Base-by-base conservation (phyloP, 2,888 invertebrate species). In the Cheilosia scutellata region DNA sequence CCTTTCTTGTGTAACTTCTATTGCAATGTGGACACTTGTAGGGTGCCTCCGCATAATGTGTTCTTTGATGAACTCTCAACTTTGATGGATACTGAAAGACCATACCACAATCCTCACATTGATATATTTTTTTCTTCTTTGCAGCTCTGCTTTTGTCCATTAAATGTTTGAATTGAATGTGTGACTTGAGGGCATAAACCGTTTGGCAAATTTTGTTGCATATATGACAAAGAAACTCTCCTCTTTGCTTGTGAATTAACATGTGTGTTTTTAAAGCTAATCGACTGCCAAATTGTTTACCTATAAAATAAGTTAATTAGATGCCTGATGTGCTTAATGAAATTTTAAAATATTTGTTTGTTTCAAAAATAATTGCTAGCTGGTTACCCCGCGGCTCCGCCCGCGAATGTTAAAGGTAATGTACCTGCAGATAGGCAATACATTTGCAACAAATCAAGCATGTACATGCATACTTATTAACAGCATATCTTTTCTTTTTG, bases 31-130 rank as follows among this genome's bases (percentile, higher is more conserved):
- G 58, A 16, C 79, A 78, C 16, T 57, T 53, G 31, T 42, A 78
- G 1, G 71, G 57, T 2, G 27, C 49, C 6, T 71, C 65, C 11
- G 71, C 57, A 25, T 49, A 51, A 27, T 79, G 79, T 20, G 51
- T 71, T 13, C 65, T 29, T 49, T 72, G 72, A 51, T 79, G 79
- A 3, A 65, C 65, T 33, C 40, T 65, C n/a, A 79, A 51, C 7
- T 72, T 57, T 2, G 79, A 79, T 5, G 72, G 71, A 9, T 79
- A 79, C 37, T 72, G 71, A 9, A 79, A 79, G 11, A 72, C 6
- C 37, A 79, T 42, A 4, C 79, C 79, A 25, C 79, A 79, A 16
- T 79, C 79, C 6, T 79, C 79, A n/a, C 79, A 79, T 11, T 79
- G 79, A 16, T 79, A 72, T n/a, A 53, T 70, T n/a, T 33, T 44